Evolutionary conservation across 2,113 vertebrate species (phyloP).

Genomic region (Daubentonia madagascariensis): DNA sequence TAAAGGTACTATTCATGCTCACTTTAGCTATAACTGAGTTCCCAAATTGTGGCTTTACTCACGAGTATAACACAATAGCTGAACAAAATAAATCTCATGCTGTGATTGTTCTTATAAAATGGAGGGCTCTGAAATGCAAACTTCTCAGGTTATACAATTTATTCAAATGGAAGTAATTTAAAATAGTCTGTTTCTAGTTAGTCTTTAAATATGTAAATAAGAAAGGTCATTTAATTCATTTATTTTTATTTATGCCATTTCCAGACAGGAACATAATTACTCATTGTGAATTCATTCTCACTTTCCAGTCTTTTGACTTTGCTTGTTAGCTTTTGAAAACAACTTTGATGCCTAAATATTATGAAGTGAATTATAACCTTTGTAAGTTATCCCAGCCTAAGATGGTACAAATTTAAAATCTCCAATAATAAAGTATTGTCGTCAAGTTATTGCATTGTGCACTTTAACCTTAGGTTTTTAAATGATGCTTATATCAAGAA

Average conservation of each 20-base stretch:
- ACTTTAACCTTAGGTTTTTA: background rate
- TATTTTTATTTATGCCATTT: constrained; percentile 67
- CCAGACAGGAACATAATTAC: constrained; percentile 48
- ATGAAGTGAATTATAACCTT: constrained; percentile 56
- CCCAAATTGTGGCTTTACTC: constrained; percentile 4
- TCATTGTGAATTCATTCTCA: constrained; percentile 64
- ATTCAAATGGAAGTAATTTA: constrained; percentile 57
- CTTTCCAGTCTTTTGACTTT: constrained; percentile 39
- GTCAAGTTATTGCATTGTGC: background rate
- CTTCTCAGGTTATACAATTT: constrained; percentile 43
- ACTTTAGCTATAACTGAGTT: constrained; percentile 5
- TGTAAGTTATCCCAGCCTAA: constrained; percentile 41
- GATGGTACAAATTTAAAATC: background rate
- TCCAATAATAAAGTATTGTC: background rate
- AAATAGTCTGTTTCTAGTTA: constrained; percentile 56
- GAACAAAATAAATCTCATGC: constrained; percentile 29
- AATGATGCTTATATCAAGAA: background rate
- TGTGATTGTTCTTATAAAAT: constrained; percentile 34
- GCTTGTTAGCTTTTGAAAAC: constrained; percentile 57
- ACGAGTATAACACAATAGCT: background rate
- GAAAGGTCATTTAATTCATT: constrained; percentile 48
- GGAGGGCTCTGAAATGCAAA: background rate
- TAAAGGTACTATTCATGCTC: background rate
- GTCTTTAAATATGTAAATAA: constrained; percentile 66
- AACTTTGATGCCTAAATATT: constrained; percentile 60